phyloP scores from a whole-genome alignment of 2,797 vertebrate genomes.

The Crocodylus rhombifer region DNA sequence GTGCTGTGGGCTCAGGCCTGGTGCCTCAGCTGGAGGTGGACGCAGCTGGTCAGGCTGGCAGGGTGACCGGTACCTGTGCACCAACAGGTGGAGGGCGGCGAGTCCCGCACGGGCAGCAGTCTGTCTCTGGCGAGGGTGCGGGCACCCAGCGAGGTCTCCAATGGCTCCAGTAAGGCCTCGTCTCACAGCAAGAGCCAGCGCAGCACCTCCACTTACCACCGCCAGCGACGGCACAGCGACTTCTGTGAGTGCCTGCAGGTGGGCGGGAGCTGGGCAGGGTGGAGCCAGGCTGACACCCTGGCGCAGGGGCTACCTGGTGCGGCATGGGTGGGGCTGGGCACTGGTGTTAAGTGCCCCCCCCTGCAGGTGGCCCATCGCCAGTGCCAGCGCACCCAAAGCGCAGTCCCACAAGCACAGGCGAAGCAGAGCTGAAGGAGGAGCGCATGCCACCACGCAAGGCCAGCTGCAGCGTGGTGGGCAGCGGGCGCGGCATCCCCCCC shows the following conservation, averaged over 20 bases:
- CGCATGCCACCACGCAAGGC: conserved; percentile 89
- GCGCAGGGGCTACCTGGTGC: background rate
- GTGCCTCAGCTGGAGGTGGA: background rate
- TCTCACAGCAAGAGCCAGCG: conserved; percentile 91
- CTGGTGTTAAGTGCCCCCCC: background rate
- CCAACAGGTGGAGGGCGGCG: conserved; percentile 85
- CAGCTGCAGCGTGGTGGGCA: conserved; percentile 89
- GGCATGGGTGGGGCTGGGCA: background rate
- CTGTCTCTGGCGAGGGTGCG: conserved; percentile 92
- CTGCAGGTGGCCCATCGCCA: conserved; percentile 91
- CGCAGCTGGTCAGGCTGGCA: fast-evolving
- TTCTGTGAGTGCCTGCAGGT: conserved; percentile 86
- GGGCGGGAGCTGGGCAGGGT: background rate
- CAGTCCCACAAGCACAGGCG: conserved; percentile 91
- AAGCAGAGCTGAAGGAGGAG: conserved; percentile 90
- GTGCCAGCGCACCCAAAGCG: conserved; percentile 91
- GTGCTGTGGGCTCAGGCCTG: no score
- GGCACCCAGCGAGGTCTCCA: conserved; percentile 89
- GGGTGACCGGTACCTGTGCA: background rate
- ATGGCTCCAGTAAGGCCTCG: conserved; percentile 89
- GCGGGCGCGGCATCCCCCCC: conserved; percentile 86
- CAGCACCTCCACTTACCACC: conserved; percentile 91
- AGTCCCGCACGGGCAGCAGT: conserved; percentile 86
- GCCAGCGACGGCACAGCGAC: conserved; percentile 94
- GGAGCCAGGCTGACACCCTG: background rate